Base-by-base conservation (phyloP, 1,140 invertebrate species). In the Paraescarpia echinospica region DNA sequence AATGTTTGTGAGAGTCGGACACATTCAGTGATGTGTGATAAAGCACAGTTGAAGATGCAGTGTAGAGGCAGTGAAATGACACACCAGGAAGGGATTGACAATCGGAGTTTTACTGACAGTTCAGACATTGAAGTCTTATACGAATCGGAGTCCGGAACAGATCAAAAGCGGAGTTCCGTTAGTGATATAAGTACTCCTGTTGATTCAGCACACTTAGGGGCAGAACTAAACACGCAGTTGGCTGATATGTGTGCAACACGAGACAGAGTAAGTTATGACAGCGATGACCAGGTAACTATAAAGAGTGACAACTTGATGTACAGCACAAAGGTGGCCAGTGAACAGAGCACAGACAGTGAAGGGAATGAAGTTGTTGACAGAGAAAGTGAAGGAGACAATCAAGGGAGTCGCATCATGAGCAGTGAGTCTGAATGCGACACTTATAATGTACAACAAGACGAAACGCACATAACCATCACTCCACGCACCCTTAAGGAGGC, bases 21-120 rank as follows among this genome's bases (percentile, higher is more conserved):
- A 31, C 59, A 18, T 77, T 18, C 14, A 12, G 22, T 22, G 59
- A 77, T 27, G 9, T 77, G 59, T 77, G 59, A 31, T 31, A 31
- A 77, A 77, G 22, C 59, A 77, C 22, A 6, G 22, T 14, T 77
- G 59, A 27, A 77, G 14, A 77, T 27, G 8, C 59, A 77, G 2
- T 2, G 22, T 27, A 31, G 59, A 77, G 59, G 59, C 12, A 77
- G 59, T 77, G 59, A 77, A 12, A 77, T 14, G 59, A 77, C 59
- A 77, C 59, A 77, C 14, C 14, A 77, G 14, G 59, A 77, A 31
- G 59, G 14, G 59, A 77, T 77, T 77, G 27, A 31, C 59, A 77
- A 77, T 77, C 59, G 27, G 59, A 77, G 59, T 77, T 77, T 77
- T 77, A 31, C 34, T 90, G 89, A 90, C n/a, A 90, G 89, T 35